Conservation (phyloP, 2,113 vertebrate species). For the Lichenostomus cassidix region DNA sequence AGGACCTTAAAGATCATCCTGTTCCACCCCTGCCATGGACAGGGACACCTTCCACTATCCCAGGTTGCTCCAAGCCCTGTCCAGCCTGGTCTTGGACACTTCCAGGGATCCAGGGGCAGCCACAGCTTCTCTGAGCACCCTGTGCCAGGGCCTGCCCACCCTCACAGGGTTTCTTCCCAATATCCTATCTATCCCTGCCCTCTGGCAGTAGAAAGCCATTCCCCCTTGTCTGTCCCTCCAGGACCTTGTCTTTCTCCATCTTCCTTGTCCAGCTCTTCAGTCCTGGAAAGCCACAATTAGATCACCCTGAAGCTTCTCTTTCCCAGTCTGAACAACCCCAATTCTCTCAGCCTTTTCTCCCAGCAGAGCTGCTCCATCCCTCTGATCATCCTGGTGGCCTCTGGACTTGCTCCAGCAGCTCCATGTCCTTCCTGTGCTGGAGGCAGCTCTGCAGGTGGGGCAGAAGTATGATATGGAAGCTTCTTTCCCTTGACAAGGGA, state of each 20-base stretch:
- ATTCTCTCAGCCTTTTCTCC: neutral
- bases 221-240: neutral
- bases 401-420: neutral
- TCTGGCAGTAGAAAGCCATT: neutral
- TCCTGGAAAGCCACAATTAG: neutral
- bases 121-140: neutral
- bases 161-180: neutral
- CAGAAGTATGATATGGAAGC: neutral
- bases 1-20: neutral
- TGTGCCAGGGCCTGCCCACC: neutral
- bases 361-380: neutral
- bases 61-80: rapidly evolving
- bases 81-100: neutral
- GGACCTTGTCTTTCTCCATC: neutral
- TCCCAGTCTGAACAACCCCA: neutral
- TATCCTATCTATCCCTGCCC: neutral
- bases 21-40: rapidly evolving
- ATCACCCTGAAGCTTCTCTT: neutral
- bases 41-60: neutral
- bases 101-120: neutral
- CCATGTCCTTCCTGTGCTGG: neutral
- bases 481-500: neutral
- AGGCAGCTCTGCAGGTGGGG: neutral
- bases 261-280: neutral
- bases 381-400: neutral